Evolutionary conservation across 2,888 invertebrate genomes (phyloP).

Genomic region (Cotesia congregata): DNA sequence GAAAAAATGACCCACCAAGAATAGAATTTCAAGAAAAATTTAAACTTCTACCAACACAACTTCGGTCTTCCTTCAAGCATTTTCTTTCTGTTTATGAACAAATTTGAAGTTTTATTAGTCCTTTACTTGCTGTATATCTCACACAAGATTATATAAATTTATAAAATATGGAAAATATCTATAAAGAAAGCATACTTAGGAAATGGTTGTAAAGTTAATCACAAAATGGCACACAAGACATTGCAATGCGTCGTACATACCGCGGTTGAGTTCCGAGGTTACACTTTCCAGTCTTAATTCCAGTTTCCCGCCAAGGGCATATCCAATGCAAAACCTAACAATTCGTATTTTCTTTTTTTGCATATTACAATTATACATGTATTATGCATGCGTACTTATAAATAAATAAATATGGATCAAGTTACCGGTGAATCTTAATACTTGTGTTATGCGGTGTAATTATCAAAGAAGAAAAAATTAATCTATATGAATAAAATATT

Average conservation of each 20-base stretch:
- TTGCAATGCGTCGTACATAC: constrained; percentile 26
- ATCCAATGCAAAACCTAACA: constrained; percentile 29
- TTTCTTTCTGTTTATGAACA: no score
- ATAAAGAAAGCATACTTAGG: background rate
- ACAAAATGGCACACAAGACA: constrained; percentile 19
- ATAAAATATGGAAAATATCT: background rate
- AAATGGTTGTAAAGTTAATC: constrained; percentile 22
- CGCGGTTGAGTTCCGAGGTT: constrained; percentile 46
- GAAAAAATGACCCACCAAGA: no score
- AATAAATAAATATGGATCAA: background rate
- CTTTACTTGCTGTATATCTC: no score
- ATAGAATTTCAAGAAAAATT: no score
- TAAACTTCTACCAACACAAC: no score
- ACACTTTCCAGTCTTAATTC: constrained; percentile 48
- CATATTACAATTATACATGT: constrained; percentile 2
- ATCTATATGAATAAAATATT: no score
- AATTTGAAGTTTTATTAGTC: no score
- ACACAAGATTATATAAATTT: no score
- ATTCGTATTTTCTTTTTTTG: constrained; percentile 20
- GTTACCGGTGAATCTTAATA: background rate
- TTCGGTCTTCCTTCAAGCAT: no score
- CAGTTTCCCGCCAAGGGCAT: constrained; percentile 50
- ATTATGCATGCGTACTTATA: background rate
- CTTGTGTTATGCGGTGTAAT: background rate
- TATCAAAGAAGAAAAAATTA: background rate